Evolutionary conservation across 2,888 invertebrate genomes (phyloP), one percentile per base, ranked within the genome.

Genomic region (Mimas tiliae): DNA sequence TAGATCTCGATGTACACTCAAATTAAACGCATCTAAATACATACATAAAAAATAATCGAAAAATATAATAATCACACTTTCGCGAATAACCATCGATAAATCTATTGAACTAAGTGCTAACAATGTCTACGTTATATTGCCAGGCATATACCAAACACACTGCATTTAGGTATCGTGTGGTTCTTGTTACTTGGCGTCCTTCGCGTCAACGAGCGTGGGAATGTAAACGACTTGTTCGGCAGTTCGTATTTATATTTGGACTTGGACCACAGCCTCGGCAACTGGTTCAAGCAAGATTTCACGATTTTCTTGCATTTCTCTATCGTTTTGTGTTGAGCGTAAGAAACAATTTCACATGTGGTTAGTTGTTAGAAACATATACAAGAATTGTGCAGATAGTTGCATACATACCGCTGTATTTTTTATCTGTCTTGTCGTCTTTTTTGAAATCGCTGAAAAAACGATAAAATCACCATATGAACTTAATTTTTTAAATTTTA

Each of bases 81-180:
- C 68, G 42, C 70, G 75, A 72, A 77, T 58, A 73, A 72, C 73
- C 70, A 68, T 72, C 72, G 68, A 71, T 68, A 70, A 68, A 19
- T 58, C 42, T 58, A 58, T 42, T 55, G 11, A 16, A 6, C 58
- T 58, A 58, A 19, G 58, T 58, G 58, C 58, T 58, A 58, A 55
- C 48, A 48, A 50, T 11, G 42, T 58, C 58, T 58, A 58, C 58
- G 11, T n/a, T 58, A 58, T 21, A 58, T 58, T 71, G 67, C 68
- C 67, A 64, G 72, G 62, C 67, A 63, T 67, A 70, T 88, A 89
- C 89, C 89, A 83, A 81, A 81, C 75, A 77, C 75, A 75, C 80
- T 85, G 87, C 93, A 91, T 81, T 93, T 93, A 79, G 93, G 93
- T 75, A 93, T 84, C 65, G 93, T 93, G 80, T 93, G 92, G 72